phyloP scores from a whole-genome alignment of 2,797 vertebrate species.

The Acestrorhynchus altus region DNA sequence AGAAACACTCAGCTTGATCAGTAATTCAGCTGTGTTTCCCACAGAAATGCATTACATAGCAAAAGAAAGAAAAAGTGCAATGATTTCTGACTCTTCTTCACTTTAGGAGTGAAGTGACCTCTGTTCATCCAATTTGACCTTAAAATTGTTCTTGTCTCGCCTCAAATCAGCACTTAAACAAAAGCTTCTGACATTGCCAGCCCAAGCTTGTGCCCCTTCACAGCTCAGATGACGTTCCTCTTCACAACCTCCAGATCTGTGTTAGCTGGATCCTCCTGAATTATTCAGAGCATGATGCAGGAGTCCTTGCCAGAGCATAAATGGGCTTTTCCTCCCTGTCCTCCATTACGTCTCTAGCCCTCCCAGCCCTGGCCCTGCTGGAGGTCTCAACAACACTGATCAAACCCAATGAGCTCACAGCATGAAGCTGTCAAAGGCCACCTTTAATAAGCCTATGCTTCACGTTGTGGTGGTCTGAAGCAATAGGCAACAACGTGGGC shows the following conservation, averaged over 20 bases:
- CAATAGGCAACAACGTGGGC: background rate
- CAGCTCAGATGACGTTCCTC: slow-evolving; percentile 14
- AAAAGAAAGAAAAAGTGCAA: no score
- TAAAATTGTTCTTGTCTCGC: background rate
- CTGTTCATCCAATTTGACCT: background rate
- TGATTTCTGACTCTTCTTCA: background rate
- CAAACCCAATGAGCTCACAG: slow-evolving; percentile 28
- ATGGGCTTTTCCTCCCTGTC: slow-evolving; percentile 39
- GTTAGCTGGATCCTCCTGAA: slow-evolving; percentile 43
- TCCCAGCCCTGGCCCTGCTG: background rate
- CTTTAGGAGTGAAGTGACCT: background rate
- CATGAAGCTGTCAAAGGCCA: slow-evolving; percentile 7
- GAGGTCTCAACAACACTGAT: slow-evolving; percentile 34
- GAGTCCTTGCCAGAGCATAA: slow-evolving; percentile 33
- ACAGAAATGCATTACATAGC: no score
- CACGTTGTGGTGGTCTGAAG: background rate
- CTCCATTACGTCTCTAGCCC: slow-evolving; percentile 35
- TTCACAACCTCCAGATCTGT: slow-evolving; percentile 40
- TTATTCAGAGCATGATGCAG: slow-evolving; percentile 47
- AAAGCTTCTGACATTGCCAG: background rate
- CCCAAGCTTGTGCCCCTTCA: background rate
- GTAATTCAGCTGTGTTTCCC: no score
- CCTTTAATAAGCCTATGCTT: slow-evolving; percentile 37
- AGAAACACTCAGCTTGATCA: no score
- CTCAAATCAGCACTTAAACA: background rate